Evolutionary conservation across 2,888 invertebrate genomes (phyloP).

Genomic region (Cephus pygmeus): DNA sequence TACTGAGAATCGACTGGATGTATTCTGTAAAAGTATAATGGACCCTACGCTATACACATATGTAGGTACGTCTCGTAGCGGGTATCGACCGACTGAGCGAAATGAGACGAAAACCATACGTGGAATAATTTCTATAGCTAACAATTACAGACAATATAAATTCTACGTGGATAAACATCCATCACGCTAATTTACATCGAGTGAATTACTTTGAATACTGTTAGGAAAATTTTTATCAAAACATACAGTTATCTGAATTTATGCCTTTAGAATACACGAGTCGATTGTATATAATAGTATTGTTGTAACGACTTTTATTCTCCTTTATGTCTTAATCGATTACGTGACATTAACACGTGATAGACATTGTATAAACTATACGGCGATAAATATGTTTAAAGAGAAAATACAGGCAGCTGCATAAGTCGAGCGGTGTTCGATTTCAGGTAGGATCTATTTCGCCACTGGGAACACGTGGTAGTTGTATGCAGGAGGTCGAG

Average conservation of each 20-base stretch:
- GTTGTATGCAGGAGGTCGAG: not conserved
- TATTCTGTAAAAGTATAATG: not conserved
- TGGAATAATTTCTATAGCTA: not conserved
- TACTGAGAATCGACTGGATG: not conserved
- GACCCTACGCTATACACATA: not conserved
- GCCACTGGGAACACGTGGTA: not conserved
- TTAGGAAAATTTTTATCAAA: not conserved
- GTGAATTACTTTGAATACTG: not conserved
- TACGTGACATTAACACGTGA: not conserved
- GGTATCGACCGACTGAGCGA: not conserved
- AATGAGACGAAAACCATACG: not conserved
- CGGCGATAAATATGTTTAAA: not conserved
- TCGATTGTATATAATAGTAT: not conserved
- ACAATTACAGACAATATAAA: not conserved
- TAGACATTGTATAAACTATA: not conserved
- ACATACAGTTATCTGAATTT: not conserved
- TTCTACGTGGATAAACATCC: not conserved
- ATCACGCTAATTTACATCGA: not conserved
- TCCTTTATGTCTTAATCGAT: not conserved
- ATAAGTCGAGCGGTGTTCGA: not conserved
- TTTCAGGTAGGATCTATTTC: not conserved
- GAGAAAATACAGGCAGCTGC: not conserved
- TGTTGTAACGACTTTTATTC: not conserved
- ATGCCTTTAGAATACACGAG: not conserved
- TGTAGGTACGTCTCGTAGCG: not conserved